Conservation (phyloP, 2,113 vertebrate species). For the Caretta caretta region DNA sequence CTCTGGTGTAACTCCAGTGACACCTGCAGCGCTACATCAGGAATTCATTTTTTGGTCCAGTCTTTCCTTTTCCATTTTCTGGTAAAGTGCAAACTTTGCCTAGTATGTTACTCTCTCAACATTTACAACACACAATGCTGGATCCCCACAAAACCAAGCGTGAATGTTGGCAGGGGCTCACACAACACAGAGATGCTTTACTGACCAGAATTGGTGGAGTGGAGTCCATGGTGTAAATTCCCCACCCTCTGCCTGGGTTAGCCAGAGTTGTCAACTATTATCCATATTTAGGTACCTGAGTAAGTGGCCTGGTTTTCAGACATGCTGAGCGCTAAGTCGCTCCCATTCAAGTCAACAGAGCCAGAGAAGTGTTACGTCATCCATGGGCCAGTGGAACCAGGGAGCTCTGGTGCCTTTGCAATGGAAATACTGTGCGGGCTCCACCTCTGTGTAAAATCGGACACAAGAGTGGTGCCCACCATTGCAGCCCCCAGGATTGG, state of each 20-base stretch:
- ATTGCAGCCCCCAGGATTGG: neutral
- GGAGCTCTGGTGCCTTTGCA: too few species aligned
- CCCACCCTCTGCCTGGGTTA: conserved; percentile 22
- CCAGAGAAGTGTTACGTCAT: neutral
- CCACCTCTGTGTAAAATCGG: neutral
- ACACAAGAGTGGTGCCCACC: neutral
- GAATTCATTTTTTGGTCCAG: neutral
- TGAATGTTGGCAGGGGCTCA: conserved; percentile 1
- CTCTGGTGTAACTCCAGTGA: neutral
- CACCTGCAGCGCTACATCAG: neutral
- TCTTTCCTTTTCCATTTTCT: neutral
- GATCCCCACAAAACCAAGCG: conserved; percentile 19
- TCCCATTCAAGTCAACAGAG: conserved; percentile 38
- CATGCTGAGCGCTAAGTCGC: conserved; percentile 9
- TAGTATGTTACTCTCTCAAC: neutral
- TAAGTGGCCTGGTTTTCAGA: conserved; percentile 54
- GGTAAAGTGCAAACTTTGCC: neutral
- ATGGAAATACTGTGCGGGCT: too few species aligned
- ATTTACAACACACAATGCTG: conserved; percentile 42
- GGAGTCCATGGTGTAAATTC: conserved; percentile 9
- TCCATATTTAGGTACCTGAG: conserved; percentile 23
- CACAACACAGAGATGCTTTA: conserved; percentile 20
- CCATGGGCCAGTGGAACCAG: neutral
- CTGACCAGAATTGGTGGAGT: neutral
- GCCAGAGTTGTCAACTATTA: conserved; percentile 37